A percentile compares a stretch with the other conserved stretches of the same genome.
These are phyloP conservation scores for Rissa tridactyla DNA, from an alignment of 2,113 vertebrate genomes.

Conservation along the genomic window DNA sequence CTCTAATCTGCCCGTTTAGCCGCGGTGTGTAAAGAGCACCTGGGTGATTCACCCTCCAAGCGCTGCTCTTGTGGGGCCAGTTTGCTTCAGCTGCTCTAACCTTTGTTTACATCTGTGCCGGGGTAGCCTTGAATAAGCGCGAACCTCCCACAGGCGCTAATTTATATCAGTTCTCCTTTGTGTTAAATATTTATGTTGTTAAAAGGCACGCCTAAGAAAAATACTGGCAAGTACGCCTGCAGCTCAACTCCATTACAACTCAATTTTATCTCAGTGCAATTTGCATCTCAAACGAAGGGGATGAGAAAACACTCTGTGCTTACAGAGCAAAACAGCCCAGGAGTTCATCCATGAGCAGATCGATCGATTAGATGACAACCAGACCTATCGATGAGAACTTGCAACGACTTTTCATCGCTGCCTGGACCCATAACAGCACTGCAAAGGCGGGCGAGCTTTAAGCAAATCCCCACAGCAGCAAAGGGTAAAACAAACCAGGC, in stretches of 20 bases:
- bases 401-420: neutral
- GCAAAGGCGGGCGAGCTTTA: neutral
- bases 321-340: neutral
- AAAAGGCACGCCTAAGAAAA: conserved; percentile 44
- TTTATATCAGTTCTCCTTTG: conserved; percentile 27
- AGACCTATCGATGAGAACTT: neutral
- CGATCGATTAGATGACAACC: neutral
- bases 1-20: neutral
- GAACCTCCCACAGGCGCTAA: conserved; percentile 24
- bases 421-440: accelerated
- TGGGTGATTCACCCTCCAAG: neutral
- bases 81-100: neutral
- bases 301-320: neutral
- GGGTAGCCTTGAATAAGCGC: neutral
- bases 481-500: neutral
- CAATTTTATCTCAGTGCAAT: neutral
- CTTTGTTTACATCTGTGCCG: neutral
- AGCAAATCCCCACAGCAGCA: neutral
- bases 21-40: neutral
- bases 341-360: neutral
- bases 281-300: neutral
- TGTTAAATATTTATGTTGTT: conserved; percentile 32
- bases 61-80: neutral
- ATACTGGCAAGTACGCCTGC: neutral
- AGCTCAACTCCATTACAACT: neutral